A percentile compares a stretch with the other conserved stretches of the same genome.
Evolutionary conservation across 2,888 invertebrate genomes (phyloP).

Genomic region (Hemicrepidius hirtus): DNA sequence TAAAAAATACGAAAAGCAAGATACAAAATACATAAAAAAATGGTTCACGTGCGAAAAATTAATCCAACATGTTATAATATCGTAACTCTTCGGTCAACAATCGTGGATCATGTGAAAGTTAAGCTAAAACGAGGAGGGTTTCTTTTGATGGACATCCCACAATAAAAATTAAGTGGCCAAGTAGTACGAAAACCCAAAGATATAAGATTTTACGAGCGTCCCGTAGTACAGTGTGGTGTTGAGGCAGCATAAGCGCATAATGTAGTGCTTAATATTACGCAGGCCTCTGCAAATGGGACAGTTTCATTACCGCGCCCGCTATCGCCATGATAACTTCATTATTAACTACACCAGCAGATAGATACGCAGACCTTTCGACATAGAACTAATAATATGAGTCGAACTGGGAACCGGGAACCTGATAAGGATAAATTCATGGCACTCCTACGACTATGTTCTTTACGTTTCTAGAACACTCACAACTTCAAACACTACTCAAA

Average conservation of each 20-base stretch:
- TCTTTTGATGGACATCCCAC: conserved; percentile 22
- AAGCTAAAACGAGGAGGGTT: conserved; percentile 9
- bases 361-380: conserved; percentile 67
- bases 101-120: conserved; percentile 1
- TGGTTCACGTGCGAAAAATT: no score
- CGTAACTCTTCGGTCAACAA: not conserved
- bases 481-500: not conserved
- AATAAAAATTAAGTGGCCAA: conserved; percentile 26
- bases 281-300: conserved; percentile 67
- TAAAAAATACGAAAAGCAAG: no score
- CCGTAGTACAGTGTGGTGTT: conserved; percentile 38
- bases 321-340: conserved; percentile 67
- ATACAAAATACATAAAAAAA: no score
- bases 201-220: conserved; percentile 33
- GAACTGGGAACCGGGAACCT: conserved; percentile 37
- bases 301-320: conserved; percentile 66
- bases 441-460: conserved; percentile 36
- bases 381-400: conserved; percentile 59
- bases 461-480: conserved; percentile 12
- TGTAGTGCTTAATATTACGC: conserved; percentile 67
- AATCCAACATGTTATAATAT: not conserved
- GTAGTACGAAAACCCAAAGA: conserved; percentile 12
- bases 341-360: conserved; percentile 65
- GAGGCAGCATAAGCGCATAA: conserved; percentile 60
- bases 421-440: conserved; percentile 46